Evolutionary conservation across 2,888 invertebrate species (phyloP).

Genomic region (Caenorhabditis japonica): DNA sequence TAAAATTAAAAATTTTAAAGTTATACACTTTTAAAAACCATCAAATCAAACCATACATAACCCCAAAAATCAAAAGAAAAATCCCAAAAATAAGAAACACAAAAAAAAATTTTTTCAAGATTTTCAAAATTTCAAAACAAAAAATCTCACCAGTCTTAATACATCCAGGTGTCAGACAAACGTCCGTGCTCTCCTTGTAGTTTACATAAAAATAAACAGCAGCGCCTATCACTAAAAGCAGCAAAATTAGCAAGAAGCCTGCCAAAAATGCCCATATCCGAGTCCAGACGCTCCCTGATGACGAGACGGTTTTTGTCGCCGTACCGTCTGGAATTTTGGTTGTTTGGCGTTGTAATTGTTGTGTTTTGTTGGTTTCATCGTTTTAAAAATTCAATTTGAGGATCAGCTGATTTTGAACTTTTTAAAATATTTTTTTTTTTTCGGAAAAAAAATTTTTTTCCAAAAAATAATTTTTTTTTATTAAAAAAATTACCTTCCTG

Average conservation of each 20-base stretch:
- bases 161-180: conserved; percentile 74
- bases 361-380: background rate
- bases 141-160: conserved; percentile 72
- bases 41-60: too few relatives aligned
- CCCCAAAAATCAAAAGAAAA: too few relatives aligned
- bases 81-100: too few relatives aligned
- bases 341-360: background rate
- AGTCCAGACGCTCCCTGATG: conserved; percentile 45
- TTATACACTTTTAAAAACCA: too few relatives aligned
- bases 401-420: too few relatives aligned
- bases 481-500: conserved; percentile 20
- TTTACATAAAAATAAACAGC: conserved; percentile 58
- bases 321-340: conserved; percentile 21
- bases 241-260: conserved; percentile 41
- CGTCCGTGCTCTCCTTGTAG: conserved; percentile 57
- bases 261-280: conserved; percentile 51
- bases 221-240: conserved; percentile 53
- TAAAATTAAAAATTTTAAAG: too few relatives aligned
- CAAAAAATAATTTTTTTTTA: too few relatives aligned
- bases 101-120: conserved; percentile 1
- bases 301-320: background rate
- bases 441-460: too few relatives aligned
- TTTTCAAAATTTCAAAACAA: background rate
- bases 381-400: conserved; percentile 1
- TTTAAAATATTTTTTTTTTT: too few relatives aligned